Conservation (phyloP, 35 echinoderm and acorn worm genomes). For the Hemicentrotus pulcherrimus region DNA sequence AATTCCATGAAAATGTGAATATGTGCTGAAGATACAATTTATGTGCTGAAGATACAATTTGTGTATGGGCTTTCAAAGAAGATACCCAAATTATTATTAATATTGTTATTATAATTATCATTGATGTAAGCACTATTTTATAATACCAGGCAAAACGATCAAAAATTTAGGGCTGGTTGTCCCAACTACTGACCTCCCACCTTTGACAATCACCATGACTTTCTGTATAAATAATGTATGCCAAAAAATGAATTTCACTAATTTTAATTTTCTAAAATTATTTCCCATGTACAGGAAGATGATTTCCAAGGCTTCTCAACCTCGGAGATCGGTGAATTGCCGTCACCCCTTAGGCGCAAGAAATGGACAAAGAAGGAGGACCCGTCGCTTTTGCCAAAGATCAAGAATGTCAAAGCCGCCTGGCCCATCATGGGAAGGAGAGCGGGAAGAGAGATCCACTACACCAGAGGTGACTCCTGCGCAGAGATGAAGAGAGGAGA, state of each 20-base stretch:
- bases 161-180: too few species aligned
- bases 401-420: neutral
- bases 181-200: too few species aligned
- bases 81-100: too few species aligned
- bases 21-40: too few species aligned
- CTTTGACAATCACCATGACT: too few species aligned
- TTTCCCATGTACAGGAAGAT: slow-evolving; percentile 68
- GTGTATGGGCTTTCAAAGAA: too few species aligned
- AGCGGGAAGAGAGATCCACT: neutral
- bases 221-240: neutral
- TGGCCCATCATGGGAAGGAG: slow-evolving; percentile 25
- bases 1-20: too few species aligned
- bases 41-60: too few species aligned
- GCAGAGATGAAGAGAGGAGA: slow-evolving; percentile 63
- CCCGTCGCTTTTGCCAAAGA: neutral
- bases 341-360: slow-evolving; percentile 28
- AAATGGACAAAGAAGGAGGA: neutral
- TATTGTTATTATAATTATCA: too few species aligned
- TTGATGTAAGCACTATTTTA: too few species aligned
- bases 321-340: slow-evolving; percentile 52
- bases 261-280: neutral
- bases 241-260: neutral
- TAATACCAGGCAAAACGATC: too few species aligned
- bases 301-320: slow-evolving; percentile 77
- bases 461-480: slow-evolving; percentile 30